phyloP scores from a whole-genome alignment of 1,140 invertebrate species.

The Trachymyrmex cornetzi region DNA sequence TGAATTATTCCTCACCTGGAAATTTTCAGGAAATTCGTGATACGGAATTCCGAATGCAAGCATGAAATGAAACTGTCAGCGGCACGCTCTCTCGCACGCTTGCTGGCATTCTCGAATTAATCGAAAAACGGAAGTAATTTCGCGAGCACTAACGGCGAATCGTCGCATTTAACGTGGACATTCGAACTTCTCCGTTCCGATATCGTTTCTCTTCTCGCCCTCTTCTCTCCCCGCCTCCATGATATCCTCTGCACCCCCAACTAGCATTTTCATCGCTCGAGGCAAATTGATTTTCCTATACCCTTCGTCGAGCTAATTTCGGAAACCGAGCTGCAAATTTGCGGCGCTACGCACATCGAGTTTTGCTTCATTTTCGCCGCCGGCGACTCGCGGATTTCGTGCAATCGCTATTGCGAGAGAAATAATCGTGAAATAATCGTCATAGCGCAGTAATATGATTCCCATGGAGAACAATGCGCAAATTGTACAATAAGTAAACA shows the following conservation, averaged over 20 bases:
- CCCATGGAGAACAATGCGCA: neutral
- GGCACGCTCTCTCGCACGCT: constrained; percentile 60
- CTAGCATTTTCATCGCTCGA: constrained; percentile 60
- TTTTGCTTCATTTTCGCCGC: constrained; percentile 72
- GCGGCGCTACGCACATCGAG: constrained; percentile 74
- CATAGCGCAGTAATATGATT: neutral
- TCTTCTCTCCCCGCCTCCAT: neutral
- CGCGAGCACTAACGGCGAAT: constrained; percentile 61
- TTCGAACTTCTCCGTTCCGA: constrained; percentile 40
- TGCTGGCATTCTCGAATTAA: constrained; percentile 77
- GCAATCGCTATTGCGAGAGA: constrained; percentile 22
- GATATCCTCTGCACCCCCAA: constrained; percentile 5
- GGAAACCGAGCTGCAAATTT: constrained; percentile 75
- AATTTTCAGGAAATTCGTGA: constrained; percentile 8
- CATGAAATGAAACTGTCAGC: constrained; percentile 77
- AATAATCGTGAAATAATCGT: constrained; percentile 51
- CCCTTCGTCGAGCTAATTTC: constrained; percentile 74
- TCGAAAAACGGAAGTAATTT: constrained; percentile 82
- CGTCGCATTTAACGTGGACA: constrained; percentile 67
- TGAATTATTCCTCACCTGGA: constrained; percentile 44
- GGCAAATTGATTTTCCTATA: constrained; percentile 73
- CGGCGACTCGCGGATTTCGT: constrained; percentile 59
- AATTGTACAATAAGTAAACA: constrained; percentile 11
- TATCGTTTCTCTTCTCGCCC: constrained; percentile 24
- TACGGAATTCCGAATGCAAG: constrained; percentile 53